Conservation (phyloP, 2,888 invertebrate genomes). For the Nezara viridula region DNA sequence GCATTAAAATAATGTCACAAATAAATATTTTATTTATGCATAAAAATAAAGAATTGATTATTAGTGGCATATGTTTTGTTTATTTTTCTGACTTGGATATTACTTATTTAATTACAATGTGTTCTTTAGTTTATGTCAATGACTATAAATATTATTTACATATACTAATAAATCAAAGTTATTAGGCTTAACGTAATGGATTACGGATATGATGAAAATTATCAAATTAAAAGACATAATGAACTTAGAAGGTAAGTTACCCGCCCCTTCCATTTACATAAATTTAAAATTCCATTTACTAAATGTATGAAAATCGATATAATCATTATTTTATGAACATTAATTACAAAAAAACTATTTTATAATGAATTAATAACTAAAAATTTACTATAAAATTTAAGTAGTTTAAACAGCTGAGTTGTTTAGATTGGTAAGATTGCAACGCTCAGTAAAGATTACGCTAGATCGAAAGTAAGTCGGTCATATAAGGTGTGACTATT, state of each 20-base stretch:
- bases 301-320: neutral
- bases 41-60: neutral
- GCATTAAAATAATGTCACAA: too few relatives aligned
- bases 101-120: conserved; percentile 3
- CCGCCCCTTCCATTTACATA: neutral
- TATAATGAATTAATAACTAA: neutral
- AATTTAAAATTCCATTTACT: neutral
- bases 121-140: neutral
- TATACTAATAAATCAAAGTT: neutral
- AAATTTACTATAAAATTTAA: neutral
- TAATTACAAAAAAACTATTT: neutral
- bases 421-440: neutral
- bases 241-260: neutral
- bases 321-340: neutral
- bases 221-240: neutral
- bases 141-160: neutral
- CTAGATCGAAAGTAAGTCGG: conserved; percentile 19
- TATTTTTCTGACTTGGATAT: neutral
- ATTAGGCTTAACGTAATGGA: neutral
- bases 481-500: neutral
- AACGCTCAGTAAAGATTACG: neutral
- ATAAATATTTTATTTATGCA: neutral
- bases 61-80: conserved; percentile 31
- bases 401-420: neutral
- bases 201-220: neutral